These are phyloP conservation scores for Cyclophora albipunctata DNA, from an alignment of 2,888 invertebrate genomes.

Conservation along the genomic window DNA sequence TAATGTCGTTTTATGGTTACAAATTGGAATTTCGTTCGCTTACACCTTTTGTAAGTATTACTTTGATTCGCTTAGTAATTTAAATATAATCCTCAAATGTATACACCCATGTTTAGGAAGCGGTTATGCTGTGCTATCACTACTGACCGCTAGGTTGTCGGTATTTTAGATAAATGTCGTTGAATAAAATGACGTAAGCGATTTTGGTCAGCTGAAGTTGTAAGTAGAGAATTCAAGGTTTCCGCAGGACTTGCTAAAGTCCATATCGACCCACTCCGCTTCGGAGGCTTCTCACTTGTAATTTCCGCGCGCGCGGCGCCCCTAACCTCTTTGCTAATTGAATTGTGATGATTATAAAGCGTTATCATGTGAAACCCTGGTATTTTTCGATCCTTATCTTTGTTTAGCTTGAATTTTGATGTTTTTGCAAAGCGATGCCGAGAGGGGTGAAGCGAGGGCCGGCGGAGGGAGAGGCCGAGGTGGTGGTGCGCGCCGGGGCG, in stretches of 20 bases:
- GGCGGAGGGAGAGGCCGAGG: slow-evolving; percentile 72
- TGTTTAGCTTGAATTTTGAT: slow-evolving; percentile 19
- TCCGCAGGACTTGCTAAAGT: slow-evolving; percentile 38
- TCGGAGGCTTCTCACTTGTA: slow-evolving; percentile 59
- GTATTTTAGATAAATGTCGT: slow-evolving; percentile 61
- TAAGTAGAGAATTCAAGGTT: slow-evolving; percentile 34
- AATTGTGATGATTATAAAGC: slow-evolving; percentile 55
- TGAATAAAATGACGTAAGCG: slow-evolving; percentile 64
- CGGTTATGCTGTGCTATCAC: slow-evolving; percentile 54
- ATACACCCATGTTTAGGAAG: slow-evolving; percentile 38
- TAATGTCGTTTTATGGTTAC: slow-evolving; percentile 74
- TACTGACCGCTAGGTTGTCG: slow-evolving; percentile 60
- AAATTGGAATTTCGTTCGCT: slow-evolving; percentile 69
- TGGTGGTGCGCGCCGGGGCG: slow-evolving; percentile 68
- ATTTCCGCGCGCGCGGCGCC: slow-evolving; percentile 72
- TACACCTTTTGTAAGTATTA: slow-evolving; percentile 73
- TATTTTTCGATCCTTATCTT: slow-evolving; percentile 25
- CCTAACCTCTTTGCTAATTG: slow-evolving; percentile 72
- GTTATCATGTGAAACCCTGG: slow-evolving; percentile 22
- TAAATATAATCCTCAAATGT: slow-evolving; percentile 35
- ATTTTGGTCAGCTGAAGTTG: slow-evolving; percentile 47
- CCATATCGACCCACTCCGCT: slow-evolving; percentile 65
- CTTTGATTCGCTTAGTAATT: slow-evolving; percentile 35
- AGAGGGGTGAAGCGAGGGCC: slow-evolving; percentile 76
- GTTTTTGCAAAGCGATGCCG: slow-evolving; percentile 67